Evolutionary conservation across 1,140 invertebrate genomes (phyloP).

Genomic region (Oscheius sp.): DNA sequence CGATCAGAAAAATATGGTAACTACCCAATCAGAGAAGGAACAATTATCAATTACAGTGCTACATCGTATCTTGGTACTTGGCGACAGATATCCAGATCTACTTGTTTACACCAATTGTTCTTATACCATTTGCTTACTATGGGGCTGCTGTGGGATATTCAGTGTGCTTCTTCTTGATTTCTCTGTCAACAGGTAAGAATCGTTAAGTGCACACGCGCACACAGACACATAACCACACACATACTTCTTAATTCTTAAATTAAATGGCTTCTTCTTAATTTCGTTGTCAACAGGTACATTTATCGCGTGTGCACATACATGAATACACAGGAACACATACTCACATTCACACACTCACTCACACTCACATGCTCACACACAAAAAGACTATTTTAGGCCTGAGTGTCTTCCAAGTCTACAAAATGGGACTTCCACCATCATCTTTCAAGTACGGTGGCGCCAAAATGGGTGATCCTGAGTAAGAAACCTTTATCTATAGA

Average conservation of each 20-base stretch:
- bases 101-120: conserved; percentile 22
- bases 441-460: conserved; percentile 27
- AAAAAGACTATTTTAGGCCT: background rate
- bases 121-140: conserved; percentile 20
- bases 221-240: too few relatives aligned
- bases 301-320: too few relatives aligned
- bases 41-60: conserved; percentile 17
- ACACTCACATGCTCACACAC: too few relatives aligned
- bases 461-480: background rate
- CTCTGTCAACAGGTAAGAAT: conserved; percentile 10
- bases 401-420: conserved; percentile 36
- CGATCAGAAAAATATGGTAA: conserved; percentile 9
- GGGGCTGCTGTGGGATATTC: background rate
- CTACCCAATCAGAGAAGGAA: background rate
- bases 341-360: too few relatives aligned
- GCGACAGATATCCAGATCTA: conserved; percentile 32
- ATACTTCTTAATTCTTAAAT: too few relatives aligned
- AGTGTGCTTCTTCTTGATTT: background rate
- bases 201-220: too few relatives aligned
- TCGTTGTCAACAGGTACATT: too few relatives aligned
- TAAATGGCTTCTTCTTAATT: too few relatives aligned
- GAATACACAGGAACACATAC: too few relatives aligned
- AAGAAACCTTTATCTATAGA: background rate
- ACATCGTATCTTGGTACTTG: conserved; percentile 27
- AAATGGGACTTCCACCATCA: conserved; percentile 39